Evolutionary conservation across 2,888 invertebrate genomes (phyloP).

Genomic region (Lasioglossum marginatum): DNA sequence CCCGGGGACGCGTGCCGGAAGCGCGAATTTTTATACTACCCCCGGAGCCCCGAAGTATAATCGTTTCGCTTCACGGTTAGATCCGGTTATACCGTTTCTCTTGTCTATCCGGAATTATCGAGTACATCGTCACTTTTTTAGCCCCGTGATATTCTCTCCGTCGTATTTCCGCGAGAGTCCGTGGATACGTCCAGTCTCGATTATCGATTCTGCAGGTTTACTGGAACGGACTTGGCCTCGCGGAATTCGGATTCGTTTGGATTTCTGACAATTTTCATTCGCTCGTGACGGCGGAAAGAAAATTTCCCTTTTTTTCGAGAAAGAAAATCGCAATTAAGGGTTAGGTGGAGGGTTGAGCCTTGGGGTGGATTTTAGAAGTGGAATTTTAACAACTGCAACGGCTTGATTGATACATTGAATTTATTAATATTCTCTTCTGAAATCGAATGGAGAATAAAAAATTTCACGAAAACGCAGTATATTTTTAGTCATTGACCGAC

Average conservation of each 20-base stretch:
- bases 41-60: not conserved
- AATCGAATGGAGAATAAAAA: not conserved
- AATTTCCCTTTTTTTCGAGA: no score
- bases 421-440: not conserved
- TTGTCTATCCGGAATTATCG: not conserved
- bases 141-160: not conserved
- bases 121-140: not conserved
- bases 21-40: conserved; percentile 9
- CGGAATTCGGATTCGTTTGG: not conserved
- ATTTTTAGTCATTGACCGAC: not conserved
- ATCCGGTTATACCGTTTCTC: conserved; percentile 5
- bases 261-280: not conserved
- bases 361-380: no score
- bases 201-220: not conserved
- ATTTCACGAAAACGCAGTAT: not conserved
- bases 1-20: conserved; percentile 3
- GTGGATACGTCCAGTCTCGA: not conserved
- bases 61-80: not conserved
- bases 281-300: not conserved
- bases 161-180: not conserved
- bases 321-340: not conserved
- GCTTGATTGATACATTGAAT: no score
- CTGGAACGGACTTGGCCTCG: no score
- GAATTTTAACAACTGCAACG: no score
- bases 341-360: no score